Evolutionary conservation across 2,113 vertebrate genomes (phyloP).

Genomic region (Cisticola juncidis): DNA sequence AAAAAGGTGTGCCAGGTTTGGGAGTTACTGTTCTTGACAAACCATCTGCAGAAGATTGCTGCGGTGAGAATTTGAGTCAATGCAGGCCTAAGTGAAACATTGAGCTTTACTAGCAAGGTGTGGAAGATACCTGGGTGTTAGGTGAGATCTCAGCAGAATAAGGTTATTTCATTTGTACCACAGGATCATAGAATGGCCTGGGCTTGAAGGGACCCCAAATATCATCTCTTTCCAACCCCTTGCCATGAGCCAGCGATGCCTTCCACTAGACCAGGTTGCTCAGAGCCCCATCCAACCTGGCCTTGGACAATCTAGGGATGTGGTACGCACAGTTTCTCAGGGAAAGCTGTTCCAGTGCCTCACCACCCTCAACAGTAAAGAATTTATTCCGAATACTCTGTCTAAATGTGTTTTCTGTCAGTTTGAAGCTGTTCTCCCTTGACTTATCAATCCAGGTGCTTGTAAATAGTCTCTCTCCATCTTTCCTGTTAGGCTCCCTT

Average conservation of each 20-base stretch:
- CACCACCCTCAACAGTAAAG: neutral
- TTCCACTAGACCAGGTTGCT: neutral
- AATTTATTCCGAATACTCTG: neutral
- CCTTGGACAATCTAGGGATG: neutral
- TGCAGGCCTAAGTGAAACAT: neutral
- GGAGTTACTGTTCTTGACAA: neutral
- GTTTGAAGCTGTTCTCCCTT: neutral
- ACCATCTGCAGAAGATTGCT: neutral
- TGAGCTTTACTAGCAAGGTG: neutral
- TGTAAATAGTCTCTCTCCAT: neutral
- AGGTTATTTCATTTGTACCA: neutral
- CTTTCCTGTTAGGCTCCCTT: neutral
- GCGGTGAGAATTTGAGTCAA: neutral
- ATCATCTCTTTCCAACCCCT: fast-evolving
- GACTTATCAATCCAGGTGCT: too few species aligned
- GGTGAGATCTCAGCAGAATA: neutral
- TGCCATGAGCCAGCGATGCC: neutral
- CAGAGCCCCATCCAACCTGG: neutral
- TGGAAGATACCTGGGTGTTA: neutral
- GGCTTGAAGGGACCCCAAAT: neutral
- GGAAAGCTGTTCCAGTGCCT: neutral
- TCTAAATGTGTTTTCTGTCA: neutral
- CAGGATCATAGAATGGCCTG: neutral
- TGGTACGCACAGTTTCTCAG: neutral
- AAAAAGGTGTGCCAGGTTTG: neutral